Conservation (phyloP, 1,140 invertebrate species). For the Ceratina japonica region DNA sequence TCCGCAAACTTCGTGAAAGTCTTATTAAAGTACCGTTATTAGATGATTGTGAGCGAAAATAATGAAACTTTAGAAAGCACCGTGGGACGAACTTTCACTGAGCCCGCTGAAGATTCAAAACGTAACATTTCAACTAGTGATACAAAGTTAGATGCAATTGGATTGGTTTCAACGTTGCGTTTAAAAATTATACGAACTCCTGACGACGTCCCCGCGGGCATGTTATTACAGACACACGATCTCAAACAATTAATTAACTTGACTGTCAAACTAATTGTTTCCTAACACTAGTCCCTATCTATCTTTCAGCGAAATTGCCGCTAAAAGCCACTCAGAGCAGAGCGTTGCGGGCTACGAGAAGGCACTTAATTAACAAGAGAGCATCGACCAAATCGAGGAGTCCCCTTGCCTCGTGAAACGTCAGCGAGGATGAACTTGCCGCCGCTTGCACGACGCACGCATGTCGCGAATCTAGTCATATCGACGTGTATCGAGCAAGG, state of each 20-base stretch:
- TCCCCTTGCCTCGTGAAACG: not conserved
- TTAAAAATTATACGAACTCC: no score
- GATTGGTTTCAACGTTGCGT: constrained; percentile 13
- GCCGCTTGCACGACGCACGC: not conserved
- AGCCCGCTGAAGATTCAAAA: constrained; percentile 1
- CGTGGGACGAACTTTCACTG: constrained; percentile 20
- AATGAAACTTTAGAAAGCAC: constrained; percentile 17
- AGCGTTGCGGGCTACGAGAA: not conserved
- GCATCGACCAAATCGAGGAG: not conserved
- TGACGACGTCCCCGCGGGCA: no score
- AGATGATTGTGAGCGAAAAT: constrained; percentile 5
- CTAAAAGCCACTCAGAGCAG: not conserved
- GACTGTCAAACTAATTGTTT: not conserved
- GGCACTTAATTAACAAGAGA: constrained; percentile 12
- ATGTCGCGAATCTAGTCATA: not conserved
- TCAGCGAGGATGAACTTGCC: not conserved
- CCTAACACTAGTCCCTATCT: not conserved
- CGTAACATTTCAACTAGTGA: constrained; percentile 5
- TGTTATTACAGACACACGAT: not conserved
- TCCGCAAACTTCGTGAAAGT: not conserved
- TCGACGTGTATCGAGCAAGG: constrained; percentile 44
- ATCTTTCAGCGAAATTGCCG: not conserved
- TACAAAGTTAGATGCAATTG: constrained; percentile 3
- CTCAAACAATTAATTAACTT: not conserved
- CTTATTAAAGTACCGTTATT: not conserved